Evolutionary conservation across 2,888 invertebrate species (phyloP), one percentile per base, ranked within the genome.

Genomic region (Leucoptera coffeella): DNA sequence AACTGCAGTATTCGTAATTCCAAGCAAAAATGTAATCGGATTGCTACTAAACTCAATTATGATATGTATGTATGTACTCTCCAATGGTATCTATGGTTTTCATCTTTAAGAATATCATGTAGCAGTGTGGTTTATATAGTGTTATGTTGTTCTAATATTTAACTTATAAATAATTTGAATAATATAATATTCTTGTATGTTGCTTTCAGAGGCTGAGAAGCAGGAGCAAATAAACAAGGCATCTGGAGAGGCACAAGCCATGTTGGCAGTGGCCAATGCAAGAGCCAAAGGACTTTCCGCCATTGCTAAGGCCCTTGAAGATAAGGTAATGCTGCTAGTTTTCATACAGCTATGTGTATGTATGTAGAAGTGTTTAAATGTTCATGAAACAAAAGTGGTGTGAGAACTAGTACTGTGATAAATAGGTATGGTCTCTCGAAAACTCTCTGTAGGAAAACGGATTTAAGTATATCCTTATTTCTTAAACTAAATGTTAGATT

Each of bases 181-280:
- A n/a, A n/a, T n/a, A n/a, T n/a, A n/a, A n/a, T n/a, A n/a, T n/a
- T 17, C 6, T 17, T 19, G 25, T 20, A 8, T 4, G 15, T 27
- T 11, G 30, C 29, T 44, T 55, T 3, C 56, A 77, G 97, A 99
- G 78, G 99, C 96, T 20, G 86, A 89, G 40, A 84, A 86, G 39
- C 84, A 87, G 43, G 96, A 97, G 56, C 85, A 92, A 47, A 92
- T 97, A 33, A 97, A 97, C 59, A 82, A 85, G 52, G 96, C 95
- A 2, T 77, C 76, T 30, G 95, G 94, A 51, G 92, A 94, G 52
- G 95, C 96, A 1, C 78, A 88, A 32, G 96, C 93, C 2, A 79
- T 96, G 58, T 49, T 93, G 10, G 84, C 90, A 0, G 83, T 90
- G n/a, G 95, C 97, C 0, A 82, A 86, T 43, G 97, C 97, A 4